A percentile compares a stretch with the other conserved stretches of the same genome.
Evolutionary conservation across 2,113 vertebrate genomes (phyloP).

Genomic region (Entomyzon cyanotis): DNA sequence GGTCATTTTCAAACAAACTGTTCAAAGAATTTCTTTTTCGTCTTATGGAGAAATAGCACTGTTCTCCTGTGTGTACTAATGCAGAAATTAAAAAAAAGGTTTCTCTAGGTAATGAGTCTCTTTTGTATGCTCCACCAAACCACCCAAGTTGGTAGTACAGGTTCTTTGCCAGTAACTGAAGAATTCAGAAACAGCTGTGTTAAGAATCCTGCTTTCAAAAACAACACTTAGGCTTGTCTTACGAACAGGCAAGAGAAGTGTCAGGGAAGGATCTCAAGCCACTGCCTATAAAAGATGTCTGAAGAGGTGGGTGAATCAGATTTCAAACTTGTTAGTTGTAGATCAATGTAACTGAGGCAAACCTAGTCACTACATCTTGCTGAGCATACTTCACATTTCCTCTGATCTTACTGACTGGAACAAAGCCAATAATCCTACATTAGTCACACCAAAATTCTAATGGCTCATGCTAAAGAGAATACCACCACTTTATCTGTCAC

Average conservation of each 20-base stretch:
- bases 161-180: not conserved
- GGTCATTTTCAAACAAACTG: not conserved
- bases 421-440: not conserved
- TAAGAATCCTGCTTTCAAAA: not conserved
- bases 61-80: not conserved
- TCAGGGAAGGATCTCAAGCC: not conserved
- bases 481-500: not conserved
- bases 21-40: not conserved
- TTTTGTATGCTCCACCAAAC: not conserved
- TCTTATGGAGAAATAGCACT: not conserved
- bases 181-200: not conserved
- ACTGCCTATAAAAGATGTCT: not conserved
- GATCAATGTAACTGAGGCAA: not conserved
- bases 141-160: not conserved
- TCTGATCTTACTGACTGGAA: not conserved
- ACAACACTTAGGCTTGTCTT: not conserved
- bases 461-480: not conserved
- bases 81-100: not conserved
- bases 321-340: not conserved
- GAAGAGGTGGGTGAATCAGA: not conserved
- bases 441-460: not conserved
- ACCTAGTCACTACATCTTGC: not conserved
- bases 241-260: not conserved
- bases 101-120: not conserved
- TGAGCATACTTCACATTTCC: not conserved